A percentile compares a stretch with the other conserved stretches of the same genome.
phyloP scores from a whole-genome alignment of 37 sponge, comb jelly and placozoan genomes.

The Aplysina aerophoba region DNA sequence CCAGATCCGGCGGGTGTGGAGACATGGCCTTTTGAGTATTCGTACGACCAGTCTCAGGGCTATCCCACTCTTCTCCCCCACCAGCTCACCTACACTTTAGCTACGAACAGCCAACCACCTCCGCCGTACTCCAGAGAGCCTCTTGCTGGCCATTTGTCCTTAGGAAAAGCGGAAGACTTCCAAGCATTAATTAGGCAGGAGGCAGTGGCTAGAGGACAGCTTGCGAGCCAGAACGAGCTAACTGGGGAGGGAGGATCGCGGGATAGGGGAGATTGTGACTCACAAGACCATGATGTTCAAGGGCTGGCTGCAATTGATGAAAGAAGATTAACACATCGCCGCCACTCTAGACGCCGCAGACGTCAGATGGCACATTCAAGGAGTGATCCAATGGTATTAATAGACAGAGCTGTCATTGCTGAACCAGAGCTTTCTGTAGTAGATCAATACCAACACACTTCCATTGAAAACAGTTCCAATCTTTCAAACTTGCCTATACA shows the following conservation, averaged over 20 bases:
- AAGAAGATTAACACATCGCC: neutral
- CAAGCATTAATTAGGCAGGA: neutral
- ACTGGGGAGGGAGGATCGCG: too few relatives aligned
- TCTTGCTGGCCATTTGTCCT: conserved; percentile 5
- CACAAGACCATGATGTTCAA: too few relatives aligned
- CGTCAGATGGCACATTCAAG: neutral
- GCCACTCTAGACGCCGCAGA: neutral
- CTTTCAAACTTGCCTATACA: too few relatives aligned
- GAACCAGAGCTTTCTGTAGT: neutral
- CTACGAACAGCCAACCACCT: conserved; percentile 4
- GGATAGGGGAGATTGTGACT: too few relatives aligned
- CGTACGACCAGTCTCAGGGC: neutral
- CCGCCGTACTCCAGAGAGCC: conserved; percentile 27
- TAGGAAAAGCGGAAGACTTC: neutral
- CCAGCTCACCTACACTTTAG: neutral
- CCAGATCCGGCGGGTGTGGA: neutral
- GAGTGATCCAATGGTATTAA: neutral
- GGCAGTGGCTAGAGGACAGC: too few relatives aligned
- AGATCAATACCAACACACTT: too few relatives aligned
- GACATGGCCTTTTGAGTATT: too few relatives aligned
- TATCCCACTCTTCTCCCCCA: conserved; percentile 16
- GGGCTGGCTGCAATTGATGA: neutral
- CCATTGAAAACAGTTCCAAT: too few relatives aligned
- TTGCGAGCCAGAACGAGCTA: too few relatives aligned
- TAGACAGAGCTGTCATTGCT: neutral